These are phyloP conservation scores for Tenebrio molitor DNA, from an alignment of 1,140 invertebrate genomes.

Conservation along the genomic window DNA sequence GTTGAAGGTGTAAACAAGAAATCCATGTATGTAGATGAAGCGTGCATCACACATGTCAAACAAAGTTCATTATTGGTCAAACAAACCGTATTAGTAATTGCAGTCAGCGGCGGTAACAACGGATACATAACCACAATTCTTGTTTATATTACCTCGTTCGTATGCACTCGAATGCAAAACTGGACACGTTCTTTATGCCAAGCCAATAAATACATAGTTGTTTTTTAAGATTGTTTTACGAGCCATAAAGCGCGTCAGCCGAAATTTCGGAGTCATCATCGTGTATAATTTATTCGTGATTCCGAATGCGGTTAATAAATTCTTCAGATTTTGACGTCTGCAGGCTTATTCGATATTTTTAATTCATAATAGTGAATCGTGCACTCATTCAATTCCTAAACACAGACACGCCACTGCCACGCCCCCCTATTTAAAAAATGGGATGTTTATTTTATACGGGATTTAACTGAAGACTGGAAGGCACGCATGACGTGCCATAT, in stretches of 20 bases:
- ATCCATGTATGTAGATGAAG: too few species aligned
- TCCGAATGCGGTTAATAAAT: background rate
- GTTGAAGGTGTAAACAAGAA: too few species aligned
- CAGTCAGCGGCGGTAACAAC: background rate
- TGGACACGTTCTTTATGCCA: background rate
- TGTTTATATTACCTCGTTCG: slow-evolving; percentile 11
- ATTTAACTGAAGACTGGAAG: slow-evolving; percentile 31
- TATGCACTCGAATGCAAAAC: slow-evolving; percentile 2
- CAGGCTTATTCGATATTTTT: slow-evolving; percentile 4
- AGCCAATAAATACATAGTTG: slow-evolving; percentile 1
- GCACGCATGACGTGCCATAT: slow-evolving; percentile 32
- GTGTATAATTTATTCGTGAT: slow-evolving; percentile 2
- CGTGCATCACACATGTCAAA: background rate
- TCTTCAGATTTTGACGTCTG: slow-evolving; percentile 1
- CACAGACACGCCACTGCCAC: slow-evolving; percentile 30
- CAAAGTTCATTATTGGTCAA: background rate
- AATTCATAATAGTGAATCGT: slow-evolving; percentile 34
- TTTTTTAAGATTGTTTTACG: slow-evolving; percentile 1
- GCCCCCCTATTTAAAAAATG: slow-evolving; percentile 36
- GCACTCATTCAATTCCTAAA: slow-evolving; percentile 35
- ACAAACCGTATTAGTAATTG: too few species aligned
- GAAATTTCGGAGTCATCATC: slow-evolving; percentile 20
- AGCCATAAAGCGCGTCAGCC: slow-evolving; percentile 19
- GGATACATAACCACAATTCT: background rate
- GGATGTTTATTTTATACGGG: slow-evolving; percentile 38